Percentiles rank a stretch among this genome's conserved stretches.
These are phyloP conservation scores for Rhinopomastus cyanomelas DNA, from an alignment of 2,113 vertebrate genomes.

Conservation along the genomic window DNA sequence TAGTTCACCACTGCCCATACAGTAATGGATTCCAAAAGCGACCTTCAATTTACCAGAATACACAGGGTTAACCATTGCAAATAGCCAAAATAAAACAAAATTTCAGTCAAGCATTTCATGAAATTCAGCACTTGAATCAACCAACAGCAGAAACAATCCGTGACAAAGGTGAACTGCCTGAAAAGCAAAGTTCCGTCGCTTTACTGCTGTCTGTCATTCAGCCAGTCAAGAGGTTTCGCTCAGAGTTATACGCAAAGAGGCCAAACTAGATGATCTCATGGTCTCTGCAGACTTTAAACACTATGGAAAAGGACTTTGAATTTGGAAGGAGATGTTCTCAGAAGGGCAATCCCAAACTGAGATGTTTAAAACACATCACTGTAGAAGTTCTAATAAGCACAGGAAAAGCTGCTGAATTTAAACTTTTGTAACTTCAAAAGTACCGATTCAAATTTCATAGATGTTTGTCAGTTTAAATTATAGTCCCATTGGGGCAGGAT, in stretches of 20 bases:
- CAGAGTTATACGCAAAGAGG: not conserved
- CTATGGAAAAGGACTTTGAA: constrained; percentile 43
- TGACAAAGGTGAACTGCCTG: not conserved
- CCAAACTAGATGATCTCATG: constrained; percentile 55
- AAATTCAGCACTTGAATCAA: not conserved
- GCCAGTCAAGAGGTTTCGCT: not conserved
- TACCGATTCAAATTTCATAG: constrained; percentile 35
- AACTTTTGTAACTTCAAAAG: constrained; percentile 40
- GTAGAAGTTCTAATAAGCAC: constrained; percentile 12
- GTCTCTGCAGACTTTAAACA: constrained; percentile 48
- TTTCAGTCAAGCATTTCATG: not conserved
- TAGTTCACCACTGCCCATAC: not conserved
- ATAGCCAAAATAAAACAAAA: not conserved
- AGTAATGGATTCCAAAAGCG: not conserved
- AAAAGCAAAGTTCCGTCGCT: not conserved
- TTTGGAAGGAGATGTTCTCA: constrained; percentile 53
- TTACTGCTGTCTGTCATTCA: not conserved
- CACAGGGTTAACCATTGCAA: not conserved
- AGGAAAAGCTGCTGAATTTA: constrained; percentile 42
- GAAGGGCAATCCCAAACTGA: constrained; percentile 35
- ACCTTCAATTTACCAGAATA: not conserved
- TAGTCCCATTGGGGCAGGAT: constrained; percentile 26
- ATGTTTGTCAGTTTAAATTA: constrained; percentile 43
- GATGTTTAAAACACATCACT: constrained; percentile 41
- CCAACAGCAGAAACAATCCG: not conserved